Conservation (phyloP, 2,113 vertebrate species). For the Corythornis cristatus region DNA sequence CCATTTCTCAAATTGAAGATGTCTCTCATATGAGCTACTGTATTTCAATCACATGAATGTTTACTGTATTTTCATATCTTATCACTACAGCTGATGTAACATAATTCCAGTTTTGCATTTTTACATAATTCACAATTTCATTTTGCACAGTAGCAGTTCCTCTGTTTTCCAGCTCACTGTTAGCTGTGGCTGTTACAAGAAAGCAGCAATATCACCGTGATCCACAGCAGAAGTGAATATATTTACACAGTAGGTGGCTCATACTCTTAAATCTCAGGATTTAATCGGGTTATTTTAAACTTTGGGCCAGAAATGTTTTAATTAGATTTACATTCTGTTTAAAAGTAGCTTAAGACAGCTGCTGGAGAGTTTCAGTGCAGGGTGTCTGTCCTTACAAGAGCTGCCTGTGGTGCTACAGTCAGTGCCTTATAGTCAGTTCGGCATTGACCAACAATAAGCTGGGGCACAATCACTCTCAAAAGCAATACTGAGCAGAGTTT, state of each 20-base stretch:
- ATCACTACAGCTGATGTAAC: not conserved
- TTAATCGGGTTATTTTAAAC: not conserved
- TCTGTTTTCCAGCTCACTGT: not conserved
- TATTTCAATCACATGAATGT: not conserved
- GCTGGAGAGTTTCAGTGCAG: not conserved
- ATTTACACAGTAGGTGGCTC: not conserved
- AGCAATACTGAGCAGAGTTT: not conserved
- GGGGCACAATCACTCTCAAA: not conserved
- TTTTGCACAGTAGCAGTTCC: not conserved
- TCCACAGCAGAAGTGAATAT: not conserved
- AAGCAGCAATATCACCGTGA: fast-evolving
- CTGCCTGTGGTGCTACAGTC: not conserved
- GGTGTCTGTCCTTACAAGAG: too few relatives aligned
- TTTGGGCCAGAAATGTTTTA: not conserved
- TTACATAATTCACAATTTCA: not conserved
- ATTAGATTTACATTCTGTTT: not conserved
- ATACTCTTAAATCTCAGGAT: not conserved
- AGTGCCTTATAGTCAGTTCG: not conserved
- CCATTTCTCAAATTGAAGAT: not conserved
- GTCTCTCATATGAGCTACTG: not conserved
- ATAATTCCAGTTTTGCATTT: not conserved
- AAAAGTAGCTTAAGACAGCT: not conserved
- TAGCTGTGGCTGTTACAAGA: not conserved
- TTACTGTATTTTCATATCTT: not conserved
- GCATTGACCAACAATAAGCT: not conserved